Conservation (phyloP, 2,888 invertebrate genomes). For the Xiphydria camelus region DNA sequence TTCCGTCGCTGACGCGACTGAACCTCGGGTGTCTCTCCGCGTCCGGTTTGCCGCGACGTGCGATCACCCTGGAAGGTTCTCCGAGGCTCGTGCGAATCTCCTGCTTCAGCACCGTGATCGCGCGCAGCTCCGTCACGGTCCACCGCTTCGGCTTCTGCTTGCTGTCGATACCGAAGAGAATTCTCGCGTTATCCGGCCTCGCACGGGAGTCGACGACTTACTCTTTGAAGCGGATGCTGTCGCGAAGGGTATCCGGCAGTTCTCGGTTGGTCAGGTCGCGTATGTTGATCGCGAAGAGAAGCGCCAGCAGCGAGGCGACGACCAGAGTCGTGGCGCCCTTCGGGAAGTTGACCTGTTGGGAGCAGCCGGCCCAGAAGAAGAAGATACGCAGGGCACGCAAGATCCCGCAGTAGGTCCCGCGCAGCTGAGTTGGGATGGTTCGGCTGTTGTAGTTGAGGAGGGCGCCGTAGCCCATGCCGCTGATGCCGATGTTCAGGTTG, state of each 20-base stretch:
- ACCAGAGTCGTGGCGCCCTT: slow-evolving; percentile 18
- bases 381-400: slow-evolving; percentile 23
- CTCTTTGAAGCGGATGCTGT: slow-evolving; percentile 22
- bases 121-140: slow-evolving; percentile 17
- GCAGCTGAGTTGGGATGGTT: slow-evolving; percentile 27
- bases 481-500: slow-evolving; percentile 21
- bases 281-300: slow-evolving; percentile 25
- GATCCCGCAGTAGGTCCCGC: slow-evolving; percentile 26
- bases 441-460: slow-evolving; percentile 28
- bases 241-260: slow-evolving; percentile 28
- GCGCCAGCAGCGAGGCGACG: slow-evolving; percentile 23
- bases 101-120: background rate
- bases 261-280: slow-evolving; percentile 24
- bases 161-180: slow-evolving; percentile 8
- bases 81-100: no score
- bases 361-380: slow-evolving; percentile 28
- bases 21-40: no score
- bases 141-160: slow-evolving; percentile 29
- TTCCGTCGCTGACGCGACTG: no score
- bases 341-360: slow-evolving; percentile 23
- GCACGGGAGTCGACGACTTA: no score
- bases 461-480: slow-evolving; percentile 27
- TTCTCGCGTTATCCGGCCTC: no score
- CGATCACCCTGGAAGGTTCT: no score
- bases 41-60: no score